Evolutionary conservation across 2,797 vertebrate genomes (phyloP), one percentile per base, ranked within the genome.

Genomic region (Sebastes vulpes): DNA sequence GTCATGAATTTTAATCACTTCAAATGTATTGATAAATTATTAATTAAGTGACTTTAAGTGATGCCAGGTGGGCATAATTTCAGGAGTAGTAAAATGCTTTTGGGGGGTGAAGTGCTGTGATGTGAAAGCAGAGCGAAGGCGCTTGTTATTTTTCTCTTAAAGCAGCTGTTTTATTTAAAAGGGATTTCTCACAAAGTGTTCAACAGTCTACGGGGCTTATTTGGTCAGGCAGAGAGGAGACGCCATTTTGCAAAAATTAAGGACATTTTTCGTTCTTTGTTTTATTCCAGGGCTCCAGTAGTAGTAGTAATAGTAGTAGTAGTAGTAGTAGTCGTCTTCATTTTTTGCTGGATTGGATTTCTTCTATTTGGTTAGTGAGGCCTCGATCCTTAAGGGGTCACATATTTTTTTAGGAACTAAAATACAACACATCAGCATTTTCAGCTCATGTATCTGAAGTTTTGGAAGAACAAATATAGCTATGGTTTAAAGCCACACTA

Each of bases 1-100:
- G 92, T 95, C 95, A 96, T 97, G 95, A 96, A 96, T 96, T 96
- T 96, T 96, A 96, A 96, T 96, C 94, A 96, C 93, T 93, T 93
- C 89, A 95, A 96, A 96, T 96, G 91, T 96, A 96, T 95, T 93
- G 93, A 96, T 97, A 95, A 95, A 97, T 96, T 95, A 97, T 97
- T 96, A 96, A 97, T 96, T 95, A 95, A 94, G 94, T 94, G 95
- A 96, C 95, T 95, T 94, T 95, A 96, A 96, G 95, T 95, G 95
- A 94, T 94, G 94, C 95, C 95, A 96, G 96, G 95, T 96, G 95
- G 96, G 94, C 93, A 95, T 95, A 90, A 95, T 96, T 96, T 96
- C 93, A 93, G 90, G 88, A 95, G 92, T 91, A 92, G 86, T 86
- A 88, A 93, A 95, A 95, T 88, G 93, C 93, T 94, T 93, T 95